These are phyloP conservation scores for Ruditapes philippinarum DNA, from an alignment of 1,140 invertebrate species.

Conservation along the genomic window DNA sequence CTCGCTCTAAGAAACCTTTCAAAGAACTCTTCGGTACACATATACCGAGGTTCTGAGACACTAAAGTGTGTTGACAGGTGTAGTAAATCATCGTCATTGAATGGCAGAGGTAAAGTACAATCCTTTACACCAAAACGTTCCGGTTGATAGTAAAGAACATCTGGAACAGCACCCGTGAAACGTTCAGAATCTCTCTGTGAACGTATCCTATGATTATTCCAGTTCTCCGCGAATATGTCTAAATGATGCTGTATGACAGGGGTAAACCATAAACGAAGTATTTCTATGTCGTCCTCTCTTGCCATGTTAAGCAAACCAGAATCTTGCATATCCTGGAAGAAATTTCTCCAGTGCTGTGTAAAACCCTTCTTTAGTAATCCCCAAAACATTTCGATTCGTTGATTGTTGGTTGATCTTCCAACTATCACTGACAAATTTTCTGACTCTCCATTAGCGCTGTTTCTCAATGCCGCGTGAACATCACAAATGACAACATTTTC, in stretches of 20 bases:
- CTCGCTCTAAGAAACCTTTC: background rate
- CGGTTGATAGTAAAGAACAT: conserved; percentile 41
- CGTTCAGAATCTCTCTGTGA: background rate
- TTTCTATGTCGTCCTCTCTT: conserved; percentile 23
- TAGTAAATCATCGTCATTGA: background rate
- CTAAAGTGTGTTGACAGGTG: background rate
- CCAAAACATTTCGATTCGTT: conserved; percentile 53
- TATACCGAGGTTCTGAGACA: background rate
- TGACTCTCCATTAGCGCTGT: background rate
- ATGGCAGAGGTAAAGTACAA: conserved; percentile 25
- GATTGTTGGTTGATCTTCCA: conserved; percentile 45
- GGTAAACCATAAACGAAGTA: conserved; percentile 39
- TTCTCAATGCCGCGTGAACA: conserved; percentile 24
- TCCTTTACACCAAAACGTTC: background rate
- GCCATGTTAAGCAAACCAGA: conserved; percentile 19
- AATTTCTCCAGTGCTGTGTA: conserved; percentile 49
- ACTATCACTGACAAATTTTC: background rate
- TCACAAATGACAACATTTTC: conserved; percentile 30
- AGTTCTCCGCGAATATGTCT: conserved; percentile 4
- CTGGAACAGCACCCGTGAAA: background rate
- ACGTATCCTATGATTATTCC: conserved; percentile 59
- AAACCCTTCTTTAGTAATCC: conserved; percentile 42
- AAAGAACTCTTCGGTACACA: background rate
- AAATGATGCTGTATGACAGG: conserved; percentile 17
- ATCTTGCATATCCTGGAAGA: conserved; percentile 40